Base-by-base conservation (phyloP, 1,140 invertebrate genomes). In the Temnothorax curvispinosus region DNA sequence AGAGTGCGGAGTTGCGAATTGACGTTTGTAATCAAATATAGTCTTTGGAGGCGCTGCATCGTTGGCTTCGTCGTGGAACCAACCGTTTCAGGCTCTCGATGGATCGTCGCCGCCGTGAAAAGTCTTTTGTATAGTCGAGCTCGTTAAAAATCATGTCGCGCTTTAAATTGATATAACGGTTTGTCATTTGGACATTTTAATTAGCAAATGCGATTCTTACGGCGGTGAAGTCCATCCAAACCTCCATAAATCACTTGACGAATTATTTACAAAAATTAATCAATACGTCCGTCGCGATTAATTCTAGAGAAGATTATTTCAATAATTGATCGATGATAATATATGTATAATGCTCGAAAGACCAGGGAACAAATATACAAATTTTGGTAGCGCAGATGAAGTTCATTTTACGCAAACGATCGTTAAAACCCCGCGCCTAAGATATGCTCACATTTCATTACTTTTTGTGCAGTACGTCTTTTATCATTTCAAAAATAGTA, bases 31-130 rank as follows among this genome's bases (percentile, higher is more conserved):
- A 78, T 91, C 77, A 92, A 87, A 94, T 92, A 94, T 92, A 94
- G 84, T 95, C 94, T 95, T 95, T 95, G 94, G 95, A 95, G 94
- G 94, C 91, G 95, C 94, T 95, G 94, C 92, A 95, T 95, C 86
- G 93, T 95, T 93, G 94, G 21, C 75, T 94, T 90, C 91, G 56
- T 85, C 85, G 18, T 81, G 87, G 93, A 95, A 94, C 89, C 93
- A 93, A 95, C 93, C 90, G 92, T 93, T 93, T 94, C 93, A 95
- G 94, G 94, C 94, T 95, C 93, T 91, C 94, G 90, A 91, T 91
- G 89, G 91, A 93, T 60, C 86, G 80, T 87, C 86, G 58, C 82
- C 41, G 41, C 64, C 18, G 27, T 35, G 35, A 52, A 18, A 21
- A 27, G n/a, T 54, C 18, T 52, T 27, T 60, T 21, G 3, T 21